Base-by-base conservation (phyloP, 2,888 invertebrate species). In the Neoitamus cyanurus region DNA sequence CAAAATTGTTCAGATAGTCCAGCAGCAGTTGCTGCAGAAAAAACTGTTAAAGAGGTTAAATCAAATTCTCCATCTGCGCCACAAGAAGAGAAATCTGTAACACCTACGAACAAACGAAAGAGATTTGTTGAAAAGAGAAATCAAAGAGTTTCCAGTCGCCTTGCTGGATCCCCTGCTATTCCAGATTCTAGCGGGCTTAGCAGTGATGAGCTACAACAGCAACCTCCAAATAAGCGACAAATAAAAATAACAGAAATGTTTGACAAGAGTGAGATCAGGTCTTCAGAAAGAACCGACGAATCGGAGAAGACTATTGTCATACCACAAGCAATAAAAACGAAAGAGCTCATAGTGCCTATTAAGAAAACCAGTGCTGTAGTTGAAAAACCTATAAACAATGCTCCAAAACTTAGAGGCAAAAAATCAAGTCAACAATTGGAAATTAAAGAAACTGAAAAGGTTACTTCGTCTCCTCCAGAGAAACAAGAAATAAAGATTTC, bases 161-260 rank as follows among this genome's bases (percentile, higher is more conserved):
- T 86, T 13, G 85, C 85, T 13, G 85, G 70, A 36, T 83, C 83
- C 2, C 83, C 86, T n/a, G 72, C 84, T 5, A 70, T 70, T 13
- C 73, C 85, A 34, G 86, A 85, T 46, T 68, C 78, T 9, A 31
- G 34, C 25, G 85, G 73, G 4, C 28, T 80, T 25, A 86, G 85
- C 25, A 85, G 85, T 30, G 83, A 30, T 68, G 86, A 86, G 3
- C 86, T 85, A 34, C 85, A 84, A 5, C 85, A 85, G 58, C 85
- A 82, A 11, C 36, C 83, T 7, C 34, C 75, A 13, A 13, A 36
- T 7, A 89, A 88, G 28, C 90, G 89, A 86, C 92, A 92, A 86
- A 86, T 90, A 2, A 92, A 91, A 0, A 84, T 92, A 46, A 90
- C 91, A 0, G 91, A 92, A 87, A 87, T 91, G 86, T 87, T 92